A percentile compares a stretch with the other conserved stretches of the same genome.
Conservation (phyloP, 2,113 vertebrate genomes). For the Leiothrix lutea region DNA sequence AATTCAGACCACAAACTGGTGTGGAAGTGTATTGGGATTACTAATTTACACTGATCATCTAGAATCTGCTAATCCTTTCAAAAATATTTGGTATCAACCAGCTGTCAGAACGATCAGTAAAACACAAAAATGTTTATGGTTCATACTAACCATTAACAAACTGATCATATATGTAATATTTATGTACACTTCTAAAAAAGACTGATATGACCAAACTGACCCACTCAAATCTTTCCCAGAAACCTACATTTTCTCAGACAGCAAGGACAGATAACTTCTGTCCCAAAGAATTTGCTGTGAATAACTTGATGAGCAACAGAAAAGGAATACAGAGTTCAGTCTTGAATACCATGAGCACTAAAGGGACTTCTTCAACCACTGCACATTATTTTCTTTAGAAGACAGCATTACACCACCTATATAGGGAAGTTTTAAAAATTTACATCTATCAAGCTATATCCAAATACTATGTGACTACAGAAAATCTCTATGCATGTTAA, state of each 20-base stretch:
- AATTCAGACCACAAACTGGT: background rate
- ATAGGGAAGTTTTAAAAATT: background rate
- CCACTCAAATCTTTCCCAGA: background rate
- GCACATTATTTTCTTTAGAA: background rate
- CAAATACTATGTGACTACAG: background rate
- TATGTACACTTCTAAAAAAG: background rate
- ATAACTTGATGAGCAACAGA: background rate
- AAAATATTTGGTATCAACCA: background rate
- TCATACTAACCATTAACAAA: background rate
- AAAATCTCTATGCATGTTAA: background rate
- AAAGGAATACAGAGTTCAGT: background rate
- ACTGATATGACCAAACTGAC: background rate
- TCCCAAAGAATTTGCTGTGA: background rate
- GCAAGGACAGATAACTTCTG: background rate
- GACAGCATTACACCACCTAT: background rate
- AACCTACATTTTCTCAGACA: background rate
- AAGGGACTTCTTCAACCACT: background rate
- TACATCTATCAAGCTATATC: background rate
- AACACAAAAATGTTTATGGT: background rate
- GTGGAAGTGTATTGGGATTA: background rate
- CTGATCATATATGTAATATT: background rate
- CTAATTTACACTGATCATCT: background rate
- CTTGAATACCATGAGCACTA: background rate
- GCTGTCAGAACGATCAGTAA: background rate
- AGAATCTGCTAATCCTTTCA: background rate